Base-by-base conservation (phyloP, 2,797 vertebrate genomes). In the Diceros bicornis region DNA sequence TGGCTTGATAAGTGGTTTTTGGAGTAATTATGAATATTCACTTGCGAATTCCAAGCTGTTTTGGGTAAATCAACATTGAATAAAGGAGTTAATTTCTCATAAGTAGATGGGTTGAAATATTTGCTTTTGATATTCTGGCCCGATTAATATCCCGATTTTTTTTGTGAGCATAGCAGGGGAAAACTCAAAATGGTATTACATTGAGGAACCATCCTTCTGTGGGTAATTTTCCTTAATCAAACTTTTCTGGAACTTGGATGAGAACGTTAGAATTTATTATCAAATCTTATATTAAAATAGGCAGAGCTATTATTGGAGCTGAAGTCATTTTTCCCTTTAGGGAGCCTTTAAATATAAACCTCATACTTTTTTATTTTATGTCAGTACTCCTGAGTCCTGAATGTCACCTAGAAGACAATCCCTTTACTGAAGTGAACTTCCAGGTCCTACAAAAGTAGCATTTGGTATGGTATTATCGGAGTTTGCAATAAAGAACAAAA, bases 271-370 rank as follows among this genome's bases (percentile, higher is more conserved):
- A 74, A 84, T 84, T 66, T 79, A 93, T 32, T 88, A 84, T 37
- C 25, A 79, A 57, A 44, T 44, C 89, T 61, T 92, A 72, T 83
- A 78, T 79, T 86, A 90, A 97, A 90, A 47, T 84, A 77, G 10
- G 4, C 12, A 87, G 50, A 21, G 8, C 7, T 91, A 81, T 81
- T 66, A 66, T 37, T 81, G n/a, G 13, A 89, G 18, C 4, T 59
- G 2, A 75, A 16, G 78, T 37, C 4, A 88, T 20, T n/a, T 74
- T 72, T 16, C 2, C 7, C 14, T 91, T 62, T 57, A 94, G 44
- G 3, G 25, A 85, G 0, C 10, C 52, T 74, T 91, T 89, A 75
- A 62, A 84, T 91, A 68, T 74, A 69, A 91, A 94, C 14, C 13
- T 1, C 29, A 34, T 1, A 27, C 27, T 47, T 90, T 57, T 55